Conservation (phyloP, 2,113 vertebrate species). For the Arizona elegans region DNA sequence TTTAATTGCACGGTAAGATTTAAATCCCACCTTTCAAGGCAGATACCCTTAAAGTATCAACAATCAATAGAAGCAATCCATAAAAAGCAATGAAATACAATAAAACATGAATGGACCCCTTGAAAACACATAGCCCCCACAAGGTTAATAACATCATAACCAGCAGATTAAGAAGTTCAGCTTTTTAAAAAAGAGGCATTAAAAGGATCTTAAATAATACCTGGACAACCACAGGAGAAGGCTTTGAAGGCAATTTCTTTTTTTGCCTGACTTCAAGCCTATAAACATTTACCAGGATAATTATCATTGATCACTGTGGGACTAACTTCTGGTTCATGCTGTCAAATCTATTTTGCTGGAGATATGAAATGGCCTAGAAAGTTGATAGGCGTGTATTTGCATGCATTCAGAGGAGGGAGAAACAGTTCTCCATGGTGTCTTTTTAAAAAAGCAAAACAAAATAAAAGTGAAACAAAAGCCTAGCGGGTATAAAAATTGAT, state of each 20-base stretch:
- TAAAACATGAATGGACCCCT: no score
- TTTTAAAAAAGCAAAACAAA: neutral
- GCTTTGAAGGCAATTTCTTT: neutral
- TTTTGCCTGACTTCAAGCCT: neutral
- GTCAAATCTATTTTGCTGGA: neutral
- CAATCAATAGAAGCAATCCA: neutral
- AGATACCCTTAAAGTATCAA: neutral
- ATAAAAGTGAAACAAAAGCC: neutral
- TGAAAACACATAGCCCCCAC: neutral
- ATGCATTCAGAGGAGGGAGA: neutral
- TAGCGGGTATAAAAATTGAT: neutral
- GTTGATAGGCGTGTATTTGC: neutral
- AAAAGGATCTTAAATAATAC: neutral
- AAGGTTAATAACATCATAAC: neutral
- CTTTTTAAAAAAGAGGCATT: neutral
- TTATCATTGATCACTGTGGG: neutral
- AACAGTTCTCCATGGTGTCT: neutral
- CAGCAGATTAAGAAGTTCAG: neutral
- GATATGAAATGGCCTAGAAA: neutral
- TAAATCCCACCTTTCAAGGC: neutral
- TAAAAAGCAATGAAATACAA: neutral
- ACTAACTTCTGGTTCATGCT: neutral
- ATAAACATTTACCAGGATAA: neutral
- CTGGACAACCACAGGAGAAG: neutral
- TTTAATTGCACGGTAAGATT: neutral